phyloP scores from a whole-genome alignment of 2,797 vertebrate species.

The Atherinosoma microstoma region DNA sequence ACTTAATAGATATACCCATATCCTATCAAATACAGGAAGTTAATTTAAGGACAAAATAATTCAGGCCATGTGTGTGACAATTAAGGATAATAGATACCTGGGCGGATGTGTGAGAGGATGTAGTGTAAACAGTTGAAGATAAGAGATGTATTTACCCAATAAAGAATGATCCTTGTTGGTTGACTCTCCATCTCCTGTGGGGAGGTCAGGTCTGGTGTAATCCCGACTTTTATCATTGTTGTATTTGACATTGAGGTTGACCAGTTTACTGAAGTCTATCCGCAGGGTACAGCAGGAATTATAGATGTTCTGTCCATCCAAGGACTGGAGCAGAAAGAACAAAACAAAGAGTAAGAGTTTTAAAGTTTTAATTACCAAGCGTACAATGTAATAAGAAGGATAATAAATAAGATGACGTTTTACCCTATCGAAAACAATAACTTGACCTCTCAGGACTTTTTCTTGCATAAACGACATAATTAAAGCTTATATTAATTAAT shows the following conservation, averaged over 20 bases:
- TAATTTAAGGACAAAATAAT: not conserved
- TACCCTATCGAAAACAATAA: not conserved
- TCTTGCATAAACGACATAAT: too few species aligned
- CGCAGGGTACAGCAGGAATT: conserved; percentile 98
- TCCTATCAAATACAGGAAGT: too few species aligned
- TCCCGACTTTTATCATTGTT: conserved; percentile 99
- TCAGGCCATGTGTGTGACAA: not conserved
- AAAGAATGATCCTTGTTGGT: conserved; percentile 91
- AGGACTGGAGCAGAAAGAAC: conserved; percentile 81
- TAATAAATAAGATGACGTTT: not conserved
- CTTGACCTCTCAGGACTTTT: too few species aligned
- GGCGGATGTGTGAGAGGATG: conserved; percentile 3
- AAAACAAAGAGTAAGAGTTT: not conserved
- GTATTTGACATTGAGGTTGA: conserved; percentile 98
- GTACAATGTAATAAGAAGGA: not conserved
- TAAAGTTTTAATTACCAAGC: not conserved
- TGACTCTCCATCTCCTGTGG: conserved; percentile 93
- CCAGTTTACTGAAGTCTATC: conserved; percentile 98
- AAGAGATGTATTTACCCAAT: conserved; percentile 83
- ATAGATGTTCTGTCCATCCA: conserved; percentile 99
- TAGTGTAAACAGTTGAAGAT: not conserved
- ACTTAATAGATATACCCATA: too few species aligned
- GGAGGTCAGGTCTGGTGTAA: conserved; percentile 97
- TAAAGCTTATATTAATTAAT: too few species aligned
- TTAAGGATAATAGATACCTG: not conserved